phyloP scores from a whole-genome alignment of 2,113 vertebrate genomes.

The Ochotona curzoniae region DNA sequence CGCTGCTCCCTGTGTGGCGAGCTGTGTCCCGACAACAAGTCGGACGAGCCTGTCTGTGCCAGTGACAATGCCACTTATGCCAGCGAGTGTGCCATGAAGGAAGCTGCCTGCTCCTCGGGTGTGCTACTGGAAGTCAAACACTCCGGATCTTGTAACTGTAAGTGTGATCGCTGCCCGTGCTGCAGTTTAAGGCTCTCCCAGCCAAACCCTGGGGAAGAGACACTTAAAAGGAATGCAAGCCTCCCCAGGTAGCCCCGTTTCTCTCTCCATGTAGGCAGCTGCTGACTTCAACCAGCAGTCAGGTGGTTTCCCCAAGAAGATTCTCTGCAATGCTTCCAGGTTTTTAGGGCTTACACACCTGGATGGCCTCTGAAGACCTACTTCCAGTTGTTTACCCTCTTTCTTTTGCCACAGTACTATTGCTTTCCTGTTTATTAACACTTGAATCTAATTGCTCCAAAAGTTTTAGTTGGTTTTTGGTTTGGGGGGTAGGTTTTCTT shows the following conservation, averaged over 20 bases:
- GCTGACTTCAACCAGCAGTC: constrained; percentile 78
- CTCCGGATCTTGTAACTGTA: constrained; percentile 99
- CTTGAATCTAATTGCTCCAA: constrained; percentile 81
- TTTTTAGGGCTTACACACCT: constrained; percentile 75
- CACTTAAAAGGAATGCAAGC: constrained; percentile 65
- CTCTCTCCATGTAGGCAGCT: constrained; percentile 65
- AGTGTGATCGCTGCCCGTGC: constrained; percentile 91
- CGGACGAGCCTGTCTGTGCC: constrained; percentile 97
- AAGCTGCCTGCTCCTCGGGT: constrained; percentile 95
- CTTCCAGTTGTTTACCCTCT: constrained; percentile 74
- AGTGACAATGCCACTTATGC: constrained; percentile 98
- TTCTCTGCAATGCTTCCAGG: constrained; percentile 73
- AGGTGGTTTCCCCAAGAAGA: background rate
- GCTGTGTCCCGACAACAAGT: constrained; percentile 93
- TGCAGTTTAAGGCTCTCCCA: constrained; percentile 87
- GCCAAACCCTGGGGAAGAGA: constrained; percentile 88
- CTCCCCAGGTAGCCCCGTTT: constrained; percentile 59
- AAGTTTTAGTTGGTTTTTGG: background rate
- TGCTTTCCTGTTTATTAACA: constrained; percentile 88
- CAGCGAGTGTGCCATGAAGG: constrained; percentile 98
- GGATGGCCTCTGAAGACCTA: constrained; percentile 77
- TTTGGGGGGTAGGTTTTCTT: background rate
- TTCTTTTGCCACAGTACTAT: constrained; percentile 82
- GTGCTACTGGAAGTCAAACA: constrained; percentile 98
- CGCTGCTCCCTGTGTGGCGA: constrained; percentile 95